phyloP scores from a whole-genome alignment of 2,888 invertebrate genomes.

The Stegana nigrithorax region DNA sequence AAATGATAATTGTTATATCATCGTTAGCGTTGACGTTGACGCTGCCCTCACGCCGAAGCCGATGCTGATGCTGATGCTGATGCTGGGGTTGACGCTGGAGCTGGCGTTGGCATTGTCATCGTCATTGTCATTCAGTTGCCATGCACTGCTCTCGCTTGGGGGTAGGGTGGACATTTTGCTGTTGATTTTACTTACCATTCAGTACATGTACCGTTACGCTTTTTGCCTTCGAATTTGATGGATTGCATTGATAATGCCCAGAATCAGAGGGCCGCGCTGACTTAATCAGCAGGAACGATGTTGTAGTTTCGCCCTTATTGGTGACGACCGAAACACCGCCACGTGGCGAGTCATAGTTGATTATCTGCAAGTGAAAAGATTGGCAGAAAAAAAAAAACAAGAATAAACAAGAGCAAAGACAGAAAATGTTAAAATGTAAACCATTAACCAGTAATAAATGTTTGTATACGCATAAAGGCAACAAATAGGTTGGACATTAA shows the following conservation, averaged over 20 bases:
- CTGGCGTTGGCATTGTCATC: too few species aligned
- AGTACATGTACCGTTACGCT: constrained; percentile 93
- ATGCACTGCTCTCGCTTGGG: too few species aligned
- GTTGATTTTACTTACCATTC: constrained; percentile 80
- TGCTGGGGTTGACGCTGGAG: too few species aligned
- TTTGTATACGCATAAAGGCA: not conserved
- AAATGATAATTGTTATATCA: constrained; percentile 6
- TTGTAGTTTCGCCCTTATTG: constrained; percentile 90
- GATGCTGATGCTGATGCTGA: too few species aligned
- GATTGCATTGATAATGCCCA: constrained; percentile 93
- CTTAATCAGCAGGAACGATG: constrained; percentile 89
- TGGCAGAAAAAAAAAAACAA: constrained; percentile 29
- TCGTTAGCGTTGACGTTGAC: not conserved
- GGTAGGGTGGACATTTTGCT: constrained; percentile 39
- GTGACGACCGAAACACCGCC: constrained; percentile 93
- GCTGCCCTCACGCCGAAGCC: too few species aligned
- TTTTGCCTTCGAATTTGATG: constrained; percentile 91
- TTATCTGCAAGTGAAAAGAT: constrained; percentile 87
- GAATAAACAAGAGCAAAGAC: not conserved
- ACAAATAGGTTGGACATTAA: constrained; percentile 13
- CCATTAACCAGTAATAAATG: not conserved
- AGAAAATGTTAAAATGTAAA: constrained; percentile 8
- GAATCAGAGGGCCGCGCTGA: constrained; percentile 88
- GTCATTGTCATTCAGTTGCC: constrained; percentile 27
- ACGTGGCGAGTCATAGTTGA: constrained; percentile 91